Conservation (phyloP, 2,797 vertebrate genomes). For the Hypotaenidia philippensis region DNA sequence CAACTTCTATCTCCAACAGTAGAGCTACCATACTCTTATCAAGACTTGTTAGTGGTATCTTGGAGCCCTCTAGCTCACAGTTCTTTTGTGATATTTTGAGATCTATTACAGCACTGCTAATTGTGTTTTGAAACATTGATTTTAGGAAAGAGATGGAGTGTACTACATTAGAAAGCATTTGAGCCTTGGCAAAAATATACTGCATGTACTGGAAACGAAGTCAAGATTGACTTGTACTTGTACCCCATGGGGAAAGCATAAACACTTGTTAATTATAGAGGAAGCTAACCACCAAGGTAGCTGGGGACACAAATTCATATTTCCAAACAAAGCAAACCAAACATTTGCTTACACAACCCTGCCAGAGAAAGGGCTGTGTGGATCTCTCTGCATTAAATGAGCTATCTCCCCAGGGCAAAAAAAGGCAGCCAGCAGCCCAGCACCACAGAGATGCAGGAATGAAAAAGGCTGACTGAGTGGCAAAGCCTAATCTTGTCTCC, state of each 20-base stretch:
- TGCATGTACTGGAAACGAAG: neutral
- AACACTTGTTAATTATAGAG: constrained; percentile 62
- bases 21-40: neutral
- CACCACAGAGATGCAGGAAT: fast-evolving
- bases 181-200: constrained; percentile 10
- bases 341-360: neutral
- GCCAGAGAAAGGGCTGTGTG: neutral
- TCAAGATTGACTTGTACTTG: constrained; percentile 47
- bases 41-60: neutral
- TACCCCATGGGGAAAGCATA: constrained; percentile 17
- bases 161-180: constrained; percentile 19
- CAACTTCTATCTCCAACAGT: neutral
- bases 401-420: neutral
- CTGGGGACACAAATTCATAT: constrained; percentile 15
- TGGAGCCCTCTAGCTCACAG: constrained; percentile 33
- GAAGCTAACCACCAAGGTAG: constrained; percentile 8
- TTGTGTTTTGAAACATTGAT: constrained; percentile 49
- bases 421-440: neutral
- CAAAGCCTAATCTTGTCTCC: neutral
- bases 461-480: neutral
- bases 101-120: constrained; percentile 47
- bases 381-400: neutral
- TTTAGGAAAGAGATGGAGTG: constrained; percentile 46
- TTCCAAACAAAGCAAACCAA: constrained; percentile 47
- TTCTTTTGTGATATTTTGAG: constrained; percentile 23